phyloP scores from a whole-genome alignment of 2,888 invertebrate species.

The Anthrax anthrax region DNA sequence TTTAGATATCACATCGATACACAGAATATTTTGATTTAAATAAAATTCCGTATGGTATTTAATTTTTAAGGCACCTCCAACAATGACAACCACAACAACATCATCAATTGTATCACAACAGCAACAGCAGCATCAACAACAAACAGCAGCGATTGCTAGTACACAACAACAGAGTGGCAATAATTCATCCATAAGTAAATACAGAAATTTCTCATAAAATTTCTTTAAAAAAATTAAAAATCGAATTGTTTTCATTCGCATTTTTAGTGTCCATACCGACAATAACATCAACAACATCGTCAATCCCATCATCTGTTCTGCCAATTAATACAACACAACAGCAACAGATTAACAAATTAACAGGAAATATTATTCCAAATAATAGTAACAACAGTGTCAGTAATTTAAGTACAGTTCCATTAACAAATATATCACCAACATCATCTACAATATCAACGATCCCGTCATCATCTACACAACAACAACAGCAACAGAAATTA shows the following conservation, averaged over 20 bases:
- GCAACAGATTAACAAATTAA: conserved; percentile 8
- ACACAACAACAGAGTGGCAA: conserved; percentile 12
- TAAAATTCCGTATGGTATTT: too few relatives aligned
- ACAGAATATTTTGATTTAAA: conserved; percentile 1
- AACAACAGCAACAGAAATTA: conserved; percentile 5
- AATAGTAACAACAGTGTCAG: conserved; percentile 6
- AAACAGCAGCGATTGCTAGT: conserved; percentile 30
- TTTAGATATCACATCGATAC: too few relatives aligned
- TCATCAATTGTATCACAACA: conserved; percentile 17
- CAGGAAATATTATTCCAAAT: conserved; percentile 10
- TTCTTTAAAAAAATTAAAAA: too few relatives aligned
- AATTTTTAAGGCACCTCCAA: conserved; percentile 12
- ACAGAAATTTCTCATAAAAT: too few relatives aligned
- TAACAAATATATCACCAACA: conserved; percentile 18
- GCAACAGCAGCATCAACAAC: conserved; percentile 20
- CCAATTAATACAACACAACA: conserved; percentile 14
- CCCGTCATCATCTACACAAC: conserved; percentile 6
- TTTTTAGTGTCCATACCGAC: conserved; percentile 16
- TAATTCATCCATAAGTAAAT: conserved; percentile 5
- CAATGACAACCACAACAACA: conserved; percentile 17
- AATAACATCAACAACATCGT: conserved; percentile 24
- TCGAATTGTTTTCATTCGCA: conserved; percentile 4
- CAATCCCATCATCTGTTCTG: conserved; percentile 16
- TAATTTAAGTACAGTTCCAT: conserved; percentile 12
- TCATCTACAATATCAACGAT: conserved; percentile 9